These are phyloP conservation scores for Mus musculus DNA, from an alignment of 2,113 vertebrate genomes.

Conservation along the genomic window GRCm39 chr2:26089001-26089500, in stretches of 20 bases:
- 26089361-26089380: neutral
- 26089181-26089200: neutral
- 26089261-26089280: neutral
- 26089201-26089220: neutral
- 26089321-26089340: neutral
- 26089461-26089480: constrained; percentile 43
- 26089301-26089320: neutral
- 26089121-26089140: no score
- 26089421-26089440: neutral
- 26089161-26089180: neutral
- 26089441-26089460: neutral
- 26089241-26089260: neutral
- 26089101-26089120: neutral
- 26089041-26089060: no score
- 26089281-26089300: neutral
- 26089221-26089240: neutral
- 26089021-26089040: neutral
- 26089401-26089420: no score
- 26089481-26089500: constrained; percentile 91
- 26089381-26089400: neutral
- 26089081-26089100: neutral
- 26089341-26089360: neutral
- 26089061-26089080: neutral
- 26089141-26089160: neutral
- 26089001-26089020: neutral